phyloP scores from a whole-genome alignment of 2,797 vertebrate species.

The Dryobates pubescens region DNA sequence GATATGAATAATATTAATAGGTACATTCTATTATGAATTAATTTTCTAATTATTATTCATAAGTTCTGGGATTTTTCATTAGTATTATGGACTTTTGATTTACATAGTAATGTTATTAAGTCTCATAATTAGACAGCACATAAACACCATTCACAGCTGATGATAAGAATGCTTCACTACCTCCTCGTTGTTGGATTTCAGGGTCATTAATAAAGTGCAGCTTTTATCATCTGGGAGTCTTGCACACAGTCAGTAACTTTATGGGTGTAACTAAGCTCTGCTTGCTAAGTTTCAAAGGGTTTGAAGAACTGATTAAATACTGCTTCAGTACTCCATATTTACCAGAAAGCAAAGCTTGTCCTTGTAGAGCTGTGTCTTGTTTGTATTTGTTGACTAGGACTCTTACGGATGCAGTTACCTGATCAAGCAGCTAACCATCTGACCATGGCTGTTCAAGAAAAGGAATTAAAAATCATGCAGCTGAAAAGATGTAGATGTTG shows the following conservation, averaged over 20 bases:
- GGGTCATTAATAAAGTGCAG: conserved; percentile 3
- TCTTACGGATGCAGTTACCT: background rate
- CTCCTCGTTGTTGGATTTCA: background rate
- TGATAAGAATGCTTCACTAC: conserved; percentile 41
- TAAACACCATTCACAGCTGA: conserved; percentile 19
- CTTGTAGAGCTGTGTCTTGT: background rate
- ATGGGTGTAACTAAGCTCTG: background rate
- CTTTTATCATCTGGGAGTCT: background rate
- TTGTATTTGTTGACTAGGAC: background rate
- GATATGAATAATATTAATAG: conserved; percentile 14
- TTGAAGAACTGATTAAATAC: background rate
- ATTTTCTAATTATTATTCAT: conserved; percentile 61
- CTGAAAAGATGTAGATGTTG: background rate
- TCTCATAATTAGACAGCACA: conserved; percentile 28
- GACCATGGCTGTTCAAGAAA: background rate
- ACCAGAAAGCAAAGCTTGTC: background rate
- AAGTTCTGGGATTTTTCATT: conserved; percentile 37
- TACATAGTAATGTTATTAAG: conserved; percentile 43
- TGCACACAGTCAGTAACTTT: background rate
- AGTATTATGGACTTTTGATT: conserved; percentile 62
- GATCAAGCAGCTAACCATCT: background rate
- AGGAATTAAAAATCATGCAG: background rate
- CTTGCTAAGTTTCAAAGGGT: background rate
- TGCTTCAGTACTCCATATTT: background rate
- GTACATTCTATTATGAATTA: conserved; percentile 28